A percentile compares a stretch with the other conserved stretches of the same genome.
Evolutionary conservation across 2,888 invertebrate species (phyloP).

Genomic region (Pemphredon lugubris): DNA sequence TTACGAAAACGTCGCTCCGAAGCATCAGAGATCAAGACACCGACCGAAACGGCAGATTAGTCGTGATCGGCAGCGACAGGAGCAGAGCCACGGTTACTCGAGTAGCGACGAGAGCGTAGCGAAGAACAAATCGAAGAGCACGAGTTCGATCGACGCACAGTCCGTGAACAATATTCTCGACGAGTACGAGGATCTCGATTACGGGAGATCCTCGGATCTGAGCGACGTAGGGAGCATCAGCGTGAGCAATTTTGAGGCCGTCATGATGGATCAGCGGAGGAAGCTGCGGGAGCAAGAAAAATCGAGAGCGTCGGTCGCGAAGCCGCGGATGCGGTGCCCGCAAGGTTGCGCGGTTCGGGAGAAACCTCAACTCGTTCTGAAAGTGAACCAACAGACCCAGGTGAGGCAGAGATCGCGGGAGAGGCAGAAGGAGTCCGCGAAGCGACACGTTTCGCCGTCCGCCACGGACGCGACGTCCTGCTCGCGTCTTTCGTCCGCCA

Average conservation of each 20-base stretch:
- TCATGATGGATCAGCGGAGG: slow-evolving; percentile 70
- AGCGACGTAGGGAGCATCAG: slow-evolving; percentile 72
- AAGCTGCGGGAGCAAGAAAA: slow-evolving; percentile 55
- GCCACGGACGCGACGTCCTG: slow-evolving; percentile 24
- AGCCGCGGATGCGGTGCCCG: slow-evolving; percentile 40
- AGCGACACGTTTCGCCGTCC: slow-evolving; percentile 35
- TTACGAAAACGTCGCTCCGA: slow-evolving; percentile 65
- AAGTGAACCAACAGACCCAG: slow-evolving; percentile 73
- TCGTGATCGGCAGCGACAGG: slow-evolving; percentile 57
- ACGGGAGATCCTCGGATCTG: slow-evolving; percentile 70
- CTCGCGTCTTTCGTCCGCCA: slow-evolving; percentile 9
- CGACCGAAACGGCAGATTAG: slow-evolving; percentile 52
- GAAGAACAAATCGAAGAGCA: slow-evolving; percentile 73
- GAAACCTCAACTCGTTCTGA: slow-evolving; percentile 62
- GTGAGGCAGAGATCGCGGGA: slow-evolving; percentile 74
- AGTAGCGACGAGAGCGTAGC: slow-evolving; percentile 73
- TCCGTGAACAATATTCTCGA: slow-evolving; percentile 76
- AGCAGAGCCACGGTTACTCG: slow-evolving; percentile 64
- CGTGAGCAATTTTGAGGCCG: slow-evolving; percentile 71
- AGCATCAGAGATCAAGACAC: slow-evolving; percentile 63
- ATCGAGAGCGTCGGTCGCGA: slow-evolving; percentile 37
- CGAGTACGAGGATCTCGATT: slow-evolving; percentile 75
- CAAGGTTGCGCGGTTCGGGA: slow-evolving; percentile 31
- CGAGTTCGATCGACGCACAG: slow-evolving; percentile 75
- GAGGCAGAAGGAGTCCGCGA: slow-evolving; percentile 55